phyloP scores from a whole-genome alignment of 2,888 invertebrate species.

The Phrixothrix hirtus region DNA sequence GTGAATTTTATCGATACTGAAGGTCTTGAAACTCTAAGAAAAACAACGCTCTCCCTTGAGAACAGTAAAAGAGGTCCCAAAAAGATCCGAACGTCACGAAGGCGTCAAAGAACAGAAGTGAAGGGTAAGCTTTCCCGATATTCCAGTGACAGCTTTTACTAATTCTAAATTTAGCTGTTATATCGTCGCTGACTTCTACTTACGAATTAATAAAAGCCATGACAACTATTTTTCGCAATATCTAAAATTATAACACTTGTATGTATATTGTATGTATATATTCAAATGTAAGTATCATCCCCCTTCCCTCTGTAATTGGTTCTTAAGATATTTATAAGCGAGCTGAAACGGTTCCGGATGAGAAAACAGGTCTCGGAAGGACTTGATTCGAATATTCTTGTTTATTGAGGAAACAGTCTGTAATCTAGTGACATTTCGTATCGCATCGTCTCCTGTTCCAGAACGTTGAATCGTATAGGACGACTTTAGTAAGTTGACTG shows the following conservation, averaged over 20 bases:
- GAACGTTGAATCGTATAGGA: conserved; percentile 1
- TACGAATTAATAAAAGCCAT: too few relatives aligned
- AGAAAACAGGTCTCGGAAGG: neutral
- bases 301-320: conserved; percentile 2
- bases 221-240: too few relatives aligned
- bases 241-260: too few relatives aligned
- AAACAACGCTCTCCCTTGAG: conserved; percentile 46
- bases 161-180: too few relatives aligned
- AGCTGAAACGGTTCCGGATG: neutral
- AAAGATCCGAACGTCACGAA: conserved; percentile 28
- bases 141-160: too few relatives aligned
- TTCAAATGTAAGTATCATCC: too few relatives aligned
- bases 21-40: conserved; percentile 44
- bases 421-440: conserved; percentile 3
- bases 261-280: too few relatives aligned
- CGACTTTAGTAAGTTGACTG: neutral
- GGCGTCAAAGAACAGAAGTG: too few relatives aligned
- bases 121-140: too few relatives aligned
- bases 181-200: too few relatives aligned
- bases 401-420: conserved; percentile 9
- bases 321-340: conserved; percentile 11
- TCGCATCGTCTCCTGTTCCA: conserved; percentile 4
- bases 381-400: conserved; percentile 11
- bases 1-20: conserved; percentile 44
- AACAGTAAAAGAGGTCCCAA: conserved; percentile 40